Evolutionary conservation across 2,797 vertebrate species (phyloP).

Genomic region (Chiroxiphia lanceolata): DNA sequence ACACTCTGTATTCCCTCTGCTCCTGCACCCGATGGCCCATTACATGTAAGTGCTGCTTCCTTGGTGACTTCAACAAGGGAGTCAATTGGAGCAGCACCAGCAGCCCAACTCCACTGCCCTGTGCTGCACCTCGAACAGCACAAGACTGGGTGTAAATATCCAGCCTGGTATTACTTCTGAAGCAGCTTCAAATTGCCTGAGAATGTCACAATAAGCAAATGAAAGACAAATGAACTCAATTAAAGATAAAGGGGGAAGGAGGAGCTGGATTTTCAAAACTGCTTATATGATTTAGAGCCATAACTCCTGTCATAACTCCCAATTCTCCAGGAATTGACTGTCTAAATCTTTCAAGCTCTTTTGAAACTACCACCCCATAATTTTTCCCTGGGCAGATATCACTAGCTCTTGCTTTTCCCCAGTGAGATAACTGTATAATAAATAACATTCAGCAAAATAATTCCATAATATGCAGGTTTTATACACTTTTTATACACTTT

Average conservation of each 20-base stretch:
- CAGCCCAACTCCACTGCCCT: neutral
- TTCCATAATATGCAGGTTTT: slow-evolving; percentile 1
- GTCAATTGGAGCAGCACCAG: neutral
- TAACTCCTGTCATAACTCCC: slow-evolving; percentile 26
- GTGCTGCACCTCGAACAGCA: neutral
- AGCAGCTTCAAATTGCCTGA: neutral
- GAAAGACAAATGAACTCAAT: slow-evolving; percentile 52
- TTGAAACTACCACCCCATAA: slow-evolving; percentile 46
- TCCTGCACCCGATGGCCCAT: neutral
- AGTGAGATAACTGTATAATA: slow-evolving; percentile 41
- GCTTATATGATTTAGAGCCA: slow-evolving; percentile 14
- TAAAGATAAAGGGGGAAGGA: slow-evolving; percentile 26
- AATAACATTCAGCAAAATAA: slow-evolving; percentile 50
- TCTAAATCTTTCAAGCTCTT: slow-evolving; percentile 45
- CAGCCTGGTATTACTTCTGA: neutral
- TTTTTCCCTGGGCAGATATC: slow-evolving; percentile 38
- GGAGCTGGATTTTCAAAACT: slow-evolving; percentile 39
- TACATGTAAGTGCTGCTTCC: neutral
- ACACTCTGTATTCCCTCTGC: neutral
- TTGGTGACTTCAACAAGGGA: neutral
- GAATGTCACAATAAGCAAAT: slow-evolving; percentile 37
- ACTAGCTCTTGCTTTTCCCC: slow-evolving; percentile 7
- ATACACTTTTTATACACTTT: slow-evolving; percentile 6
- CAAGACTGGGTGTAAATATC: rapidly evolving
- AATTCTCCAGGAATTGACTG: slow-evolving; percentile 35